phyloP scores from a whole-genome alignment of 2,797 vertebrate genomes.

The Triplophysa yarkandensis region DNA sequence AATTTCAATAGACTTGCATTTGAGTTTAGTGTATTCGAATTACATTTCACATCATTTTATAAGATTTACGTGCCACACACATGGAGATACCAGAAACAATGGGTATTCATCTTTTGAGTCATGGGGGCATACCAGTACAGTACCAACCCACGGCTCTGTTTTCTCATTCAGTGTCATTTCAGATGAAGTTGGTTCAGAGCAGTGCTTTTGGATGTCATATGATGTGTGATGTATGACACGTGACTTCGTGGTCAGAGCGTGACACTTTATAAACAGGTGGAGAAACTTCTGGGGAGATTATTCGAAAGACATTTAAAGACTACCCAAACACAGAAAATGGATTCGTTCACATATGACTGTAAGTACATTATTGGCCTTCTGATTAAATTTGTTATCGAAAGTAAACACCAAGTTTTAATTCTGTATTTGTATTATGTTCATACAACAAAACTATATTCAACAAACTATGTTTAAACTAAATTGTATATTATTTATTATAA shows the following conservation, averaged over 20 bases:
- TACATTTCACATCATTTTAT: too few species aligned
- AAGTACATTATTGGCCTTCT: slow-evolving; percentile 54
- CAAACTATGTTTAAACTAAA: too few species aligned
- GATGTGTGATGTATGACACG: slow-evolving; percentile 28
- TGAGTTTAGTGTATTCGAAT: not conserved
- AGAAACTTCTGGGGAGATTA: slow-evolving; percentile 30
- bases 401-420: too few species aligned
- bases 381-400: too few species aligned
- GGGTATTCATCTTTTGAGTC: slow-evolving; percentile 13
- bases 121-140: not conserved
- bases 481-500: too few species aligned
- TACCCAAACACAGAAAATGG: slow-evolving; percentile 8
- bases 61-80: not conserved
- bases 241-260: slow-evolving; percentile 63
- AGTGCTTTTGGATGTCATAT: not conserved
- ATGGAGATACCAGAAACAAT: not conserved
- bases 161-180: not conserved
- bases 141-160: not conserved
- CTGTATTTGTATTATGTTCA: too few species aligned
- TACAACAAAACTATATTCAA: too few species aligned
- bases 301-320: not conserved
- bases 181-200: not conserved
- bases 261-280: slow-evolving; percentile 64
- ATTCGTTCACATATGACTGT: slow-evolving; percentile 43
- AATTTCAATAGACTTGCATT: not conserved